phyloP scores from a whole-genome alignment of 2,113 vertebrate genomes.

The Malurus cyaneus region DNA sequence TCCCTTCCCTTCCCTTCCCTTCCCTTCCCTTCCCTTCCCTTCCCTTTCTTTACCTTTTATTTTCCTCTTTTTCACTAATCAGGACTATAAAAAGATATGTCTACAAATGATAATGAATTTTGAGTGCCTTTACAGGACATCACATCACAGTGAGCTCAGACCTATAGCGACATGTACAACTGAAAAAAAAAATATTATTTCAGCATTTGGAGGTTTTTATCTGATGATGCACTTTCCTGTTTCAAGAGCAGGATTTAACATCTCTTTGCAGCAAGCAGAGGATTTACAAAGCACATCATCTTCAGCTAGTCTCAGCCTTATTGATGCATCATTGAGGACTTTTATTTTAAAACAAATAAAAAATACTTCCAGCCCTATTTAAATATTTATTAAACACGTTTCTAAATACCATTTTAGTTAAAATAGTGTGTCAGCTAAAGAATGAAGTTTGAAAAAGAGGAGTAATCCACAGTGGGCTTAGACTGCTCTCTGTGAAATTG shows the following conservation, averaged over 20 bases:
- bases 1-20: background rate
- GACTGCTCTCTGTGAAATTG: background rate
- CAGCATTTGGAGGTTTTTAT: constrained; percentile 12
- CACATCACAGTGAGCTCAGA: constrained; percentile 3
- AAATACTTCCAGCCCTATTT: background rate
- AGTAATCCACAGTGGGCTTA: background rate
- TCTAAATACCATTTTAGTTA: background rate
- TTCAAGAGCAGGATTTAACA: constrained; percentile 34
- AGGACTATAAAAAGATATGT: background rate
- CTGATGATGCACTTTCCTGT: constrained; percentile 39
- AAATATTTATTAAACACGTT: background rate
- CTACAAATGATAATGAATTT: constrained; percentile 39
- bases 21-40: background rate
- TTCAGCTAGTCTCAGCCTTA: background rate
- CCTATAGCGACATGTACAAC: constrained; percentile 19
- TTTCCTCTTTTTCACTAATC: background rate
- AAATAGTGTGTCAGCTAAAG: background rate
- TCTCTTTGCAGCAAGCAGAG: constrained; percentile 3
- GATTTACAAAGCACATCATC: background rate
- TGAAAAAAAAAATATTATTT: constrained; percentile 66
- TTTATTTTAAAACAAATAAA: background rate
- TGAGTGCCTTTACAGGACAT: constrained; percentile 18
- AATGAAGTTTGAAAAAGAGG: background rate
- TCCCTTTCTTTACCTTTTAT: fast-evolving
- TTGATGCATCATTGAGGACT: background rate